Base-by-base conservation (phyloP, 2,113 vertebrate genomes). In the Pica pica region DNA sequence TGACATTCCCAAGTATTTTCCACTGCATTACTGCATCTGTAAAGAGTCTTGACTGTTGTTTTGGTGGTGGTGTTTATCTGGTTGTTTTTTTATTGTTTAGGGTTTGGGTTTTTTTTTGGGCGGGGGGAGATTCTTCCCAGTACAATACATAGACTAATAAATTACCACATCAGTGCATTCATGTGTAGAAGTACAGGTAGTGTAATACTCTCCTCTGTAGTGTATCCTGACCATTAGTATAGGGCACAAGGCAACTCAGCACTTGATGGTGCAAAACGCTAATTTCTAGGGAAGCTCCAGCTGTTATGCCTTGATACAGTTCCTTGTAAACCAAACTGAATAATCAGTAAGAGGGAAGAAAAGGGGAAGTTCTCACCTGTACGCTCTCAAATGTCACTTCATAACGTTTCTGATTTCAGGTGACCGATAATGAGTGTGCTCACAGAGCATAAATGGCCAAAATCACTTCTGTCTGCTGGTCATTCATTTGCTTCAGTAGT, bases 41-140 rank as follows among this genome's bases (percentile, higher is more conserved):
- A 41, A 91, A 69, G 33, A 55, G 47, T 67, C 30, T 31, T 64
- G 33, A 19, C 21, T 28, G 13, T 30, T 35, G 19, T 30, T 41
- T 28, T 49, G n/a, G 8, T 65, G n/a, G 6, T 65, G 28, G 5
- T 47, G 13, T 63, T 44, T 57, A 23, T 50, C 6, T 61, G 15
- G 9, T 33, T 31, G 15, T 4, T 37, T 35, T 30, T 63, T 18
- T 33, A 7, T 30, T 37, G 6, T 59, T 53, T 56, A 37, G 12
- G 33, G 8, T 0, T 47, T 37, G 9, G 21, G 6, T 0, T 20
- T 47, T 47, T 26, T 35, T 30, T 6, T 6, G 7, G 9, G 3
- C 3, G 1, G 5, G 9, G 12, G 9, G 2, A 1, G 19, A 13
- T 82, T 94, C 18, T 91, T 91, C 8, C 20, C 11, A 37, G 21